phyloP scores from a whole-genome alignment of 1,140 invertebrate genomes.

The Lepidotrigona ventralis region DNA sequence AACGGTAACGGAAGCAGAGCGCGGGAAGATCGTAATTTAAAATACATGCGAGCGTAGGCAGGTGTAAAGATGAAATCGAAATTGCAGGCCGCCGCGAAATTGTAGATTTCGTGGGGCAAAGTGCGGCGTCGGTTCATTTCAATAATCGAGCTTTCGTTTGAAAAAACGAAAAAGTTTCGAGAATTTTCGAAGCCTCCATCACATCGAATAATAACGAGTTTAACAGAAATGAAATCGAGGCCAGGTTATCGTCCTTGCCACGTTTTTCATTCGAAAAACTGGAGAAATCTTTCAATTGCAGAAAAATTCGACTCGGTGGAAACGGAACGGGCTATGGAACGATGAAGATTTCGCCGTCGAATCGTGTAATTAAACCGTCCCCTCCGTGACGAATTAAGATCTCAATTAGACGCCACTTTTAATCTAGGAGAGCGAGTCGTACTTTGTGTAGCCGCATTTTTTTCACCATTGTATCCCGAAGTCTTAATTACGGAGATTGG shows the following conservation, averaged over 20 bases:
- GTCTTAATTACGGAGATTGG: not conserved
- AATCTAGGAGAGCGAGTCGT: too few species aligned
- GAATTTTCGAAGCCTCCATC: too few species aligned
- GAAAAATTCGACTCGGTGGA: not conserved
- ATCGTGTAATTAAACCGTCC: not conserved
- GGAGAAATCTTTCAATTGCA: not conserved
- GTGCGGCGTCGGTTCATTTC: not conserved
- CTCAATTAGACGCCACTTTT: too few species aligned
- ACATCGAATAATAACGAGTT: too few species aligned
- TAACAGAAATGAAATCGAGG: too few species aligned
- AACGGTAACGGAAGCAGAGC: slow-evolving; percentile 27
- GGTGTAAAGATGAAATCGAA: not conserved
- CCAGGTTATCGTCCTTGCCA: too few species aligned
- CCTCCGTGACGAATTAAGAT: not conserved
- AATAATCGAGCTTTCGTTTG: too few species aligned
- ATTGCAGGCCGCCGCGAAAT: too few species aligned
- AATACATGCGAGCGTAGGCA: slow-evolving; percentile 1
- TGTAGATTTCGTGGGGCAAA: not conserved
- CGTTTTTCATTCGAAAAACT: not conserved
- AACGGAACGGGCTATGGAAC: too few species aligned
- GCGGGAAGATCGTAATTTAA: slow-evolving; percentile 9
- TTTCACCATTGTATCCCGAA: too few species aligned
- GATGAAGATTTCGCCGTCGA: not conserved
- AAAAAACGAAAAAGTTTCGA: too few species aligned
- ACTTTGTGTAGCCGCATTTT: too few species aligned